phyloP scores from a whole-genome alignment of 2,113 vertebrate genomes.

The Telmatochromis sp. region DNA sequence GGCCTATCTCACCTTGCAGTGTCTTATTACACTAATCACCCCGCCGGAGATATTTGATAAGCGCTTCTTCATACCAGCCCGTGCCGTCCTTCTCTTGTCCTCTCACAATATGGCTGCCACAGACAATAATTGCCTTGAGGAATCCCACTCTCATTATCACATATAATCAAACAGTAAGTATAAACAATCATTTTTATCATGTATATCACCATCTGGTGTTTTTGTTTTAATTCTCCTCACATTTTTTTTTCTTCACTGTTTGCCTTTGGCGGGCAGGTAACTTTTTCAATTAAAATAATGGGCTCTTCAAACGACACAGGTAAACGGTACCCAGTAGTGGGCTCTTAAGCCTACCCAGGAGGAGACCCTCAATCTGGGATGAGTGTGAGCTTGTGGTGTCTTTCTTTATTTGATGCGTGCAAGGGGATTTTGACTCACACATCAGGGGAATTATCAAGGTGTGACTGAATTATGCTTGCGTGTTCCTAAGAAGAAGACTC shows the following conservation, averaged over 20 bases:
- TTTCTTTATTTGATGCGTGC: slow-evolving; percentile 27
- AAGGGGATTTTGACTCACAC: slow-evolving; percentile 28
- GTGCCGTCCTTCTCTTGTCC: slow-evolving; percentile 62
- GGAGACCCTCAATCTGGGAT: slow-evolving; percentile 44
- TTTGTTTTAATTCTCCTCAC: slow-evolving; percentile 35
- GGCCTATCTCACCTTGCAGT: slow-evolving; percentile 61
- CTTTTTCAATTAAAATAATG: slow-evolving; percentile 63
- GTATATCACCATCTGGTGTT: slow-evolving; percentile 67
- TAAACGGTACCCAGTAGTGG: slow-evolving; percentile 33
- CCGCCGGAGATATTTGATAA: slow-evolving; percentile 61
- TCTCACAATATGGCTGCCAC: slow-evolving; percentile 65
- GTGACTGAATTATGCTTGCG: slow-evolving; percentile 57
- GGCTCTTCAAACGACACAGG: slow-evolving; percentile 46
- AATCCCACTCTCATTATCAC: slow-evolving; percentile 69
- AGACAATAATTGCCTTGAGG: slow-evolving; percentile 69
- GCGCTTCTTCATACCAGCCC: slow-evolving; percentile 50
- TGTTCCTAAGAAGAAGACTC: slow-evolving; percentile 20
- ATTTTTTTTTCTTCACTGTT: not conserved
- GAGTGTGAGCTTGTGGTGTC: slow-evolving; percentile 33
- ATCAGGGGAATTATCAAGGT: slow-evolving; percentile 61
- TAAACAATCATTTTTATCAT: slow-evolving; percentile 67
- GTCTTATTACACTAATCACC: slow-evolving; percentile 65
- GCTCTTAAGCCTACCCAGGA: slow-evolving; percentile 53
- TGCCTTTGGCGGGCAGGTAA: slow-evolving; percentile 40
- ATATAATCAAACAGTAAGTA: slow-evolving; percentile 73